Evolutionary conservation across 2,888 invertebrate genomes (phyloP).

Genomic region (Alitta virens): DNA sequence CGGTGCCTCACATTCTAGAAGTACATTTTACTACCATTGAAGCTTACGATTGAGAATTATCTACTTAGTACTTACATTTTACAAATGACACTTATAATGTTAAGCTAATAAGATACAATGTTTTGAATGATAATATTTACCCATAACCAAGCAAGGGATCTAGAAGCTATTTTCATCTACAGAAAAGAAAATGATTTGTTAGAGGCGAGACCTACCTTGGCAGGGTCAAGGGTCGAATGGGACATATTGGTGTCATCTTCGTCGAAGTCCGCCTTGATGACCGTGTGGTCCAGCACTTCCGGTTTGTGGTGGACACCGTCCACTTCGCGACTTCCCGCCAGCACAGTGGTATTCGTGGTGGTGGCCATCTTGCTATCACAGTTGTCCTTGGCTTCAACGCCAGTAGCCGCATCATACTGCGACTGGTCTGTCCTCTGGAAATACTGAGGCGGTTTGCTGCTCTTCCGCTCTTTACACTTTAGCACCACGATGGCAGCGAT

Average conservation of each 20-base stretch:
- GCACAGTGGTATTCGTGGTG: not conserved
- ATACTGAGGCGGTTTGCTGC: conserved; percentile 7
- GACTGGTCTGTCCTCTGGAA: conserved; percentile 6
- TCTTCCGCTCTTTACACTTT: conserved; percentile 9
- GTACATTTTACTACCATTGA: no score
- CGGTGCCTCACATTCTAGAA: no score
- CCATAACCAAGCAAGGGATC: no score
- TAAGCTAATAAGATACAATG: no score
- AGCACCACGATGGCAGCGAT: conserved; percentile 15
- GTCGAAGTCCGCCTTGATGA: conserved; percentile 1
- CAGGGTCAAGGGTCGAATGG: not conserved
- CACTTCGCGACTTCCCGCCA: not conserved
- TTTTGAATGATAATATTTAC: no score
- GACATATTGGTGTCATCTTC: not conserved
- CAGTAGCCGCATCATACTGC: not conserved
- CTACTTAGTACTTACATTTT: no score
- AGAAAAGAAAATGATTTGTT: no score
- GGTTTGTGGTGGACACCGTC: not conserved
- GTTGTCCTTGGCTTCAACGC: not conserved
- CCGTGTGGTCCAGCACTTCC: not conserved
- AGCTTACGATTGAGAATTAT: no score
- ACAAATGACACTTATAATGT: no score
- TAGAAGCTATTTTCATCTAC: no score
- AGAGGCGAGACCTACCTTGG: not conserved
- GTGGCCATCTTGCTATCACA: not conserved